Evolutionary conservation across 2,888 invertebrate species (phyloP).

Genomic region (Oligia strigilis): DNA sequence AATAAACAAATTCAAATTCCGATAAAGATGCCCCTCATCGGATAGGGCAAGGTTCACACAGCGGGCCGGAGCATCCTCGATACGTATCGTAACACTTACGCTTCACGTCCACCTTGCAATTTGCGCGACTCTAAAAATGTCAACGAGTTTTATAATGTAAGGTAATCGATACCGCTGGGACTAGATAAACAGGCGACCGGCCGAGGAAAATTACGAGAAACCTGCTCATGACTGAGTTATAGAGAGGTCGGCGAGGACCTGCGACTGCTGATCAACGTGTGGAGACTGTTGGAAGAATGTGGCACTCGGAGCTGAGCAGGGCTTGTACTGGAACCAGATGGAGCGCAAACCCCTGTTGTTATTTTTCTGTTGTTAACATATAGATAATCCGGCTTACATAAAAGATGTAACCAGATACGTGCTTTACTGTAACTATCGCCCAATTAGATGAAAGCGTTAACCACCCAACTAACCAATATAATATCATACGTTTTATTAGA

Average conservation of each 20-base stretch:
- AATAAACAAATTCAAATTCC: neutral
- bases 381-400: neutral
- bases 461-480: neutral
- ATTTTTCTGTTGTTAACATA: neutral
- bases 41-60: slow-evolving; percentile 32
- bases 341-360: neutral
- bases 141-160: slow-evolving; percentile 68
- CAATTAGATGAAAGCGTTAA: neutral
- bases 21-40: neutral
- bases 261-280: slow-evolving; percentile 13
- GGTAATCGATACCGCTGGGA: slow-evolving; percentile 63
- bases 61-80: slow-evolving; percentile 16
- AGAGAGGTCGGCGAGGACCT: slow-evolving; percentile 21
- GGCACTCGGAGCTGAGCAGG: neutral
- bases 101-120: slow-evolving; percentile 61
- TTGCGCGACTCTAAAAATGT: slow-evolving; percentile 65
- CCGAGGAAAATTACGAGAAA: slow-evolving; percentile 50
- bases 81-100: slow-evolving; percentile 44
- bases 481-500: no score
- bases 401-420: neutral
- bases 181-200: slow-evolving; percentile 59
- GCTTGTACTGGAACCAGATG: neutral
- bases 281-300: neutral
- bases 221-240: slow-evolving; percentile 55
- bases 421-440: neutral